Evolutionary conservation across 2,113 vertebrate species (phyloP).

Genomic region (Aepyceros melampus): DNA sequence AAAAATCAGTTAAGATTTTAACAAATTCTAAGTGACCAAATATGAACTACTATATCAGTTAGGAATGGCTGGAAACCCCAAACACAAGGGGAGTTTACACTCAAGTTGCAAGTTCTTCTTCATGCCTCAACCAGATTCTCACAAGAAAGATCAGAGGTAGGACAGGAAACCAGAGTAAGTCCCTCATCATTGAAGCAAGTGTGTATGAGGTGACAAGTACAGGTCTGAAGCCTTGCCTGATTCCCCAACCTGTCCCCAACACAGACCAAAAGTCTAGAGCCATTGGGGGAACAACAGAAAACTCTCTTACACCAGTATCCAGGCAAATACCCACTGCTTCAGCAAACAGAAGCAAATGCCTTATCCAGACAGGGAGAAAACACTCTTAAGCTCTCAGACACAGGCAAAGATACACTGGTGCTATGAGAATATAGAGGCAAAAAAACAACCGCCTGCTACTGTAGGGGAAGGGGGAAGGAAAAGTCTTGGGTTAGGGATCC

Average conservation of each 20-base stretch:
- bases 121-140: background rate
- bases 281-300: background rate
- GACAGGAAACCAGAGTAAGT: background rate
- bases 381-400: background rate
- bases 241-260: background rate
- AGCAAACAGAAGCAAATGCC: background rate
- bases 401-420: background rate
- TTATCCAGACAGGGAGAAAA: background rate
- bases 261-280: background rate
- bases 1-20: background rate
- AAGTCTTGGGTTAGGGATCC: background rate
- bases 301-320: background rate
- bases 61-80: background rate
- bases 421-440: background rate
- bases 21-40: background rate
- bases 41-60: background rate
- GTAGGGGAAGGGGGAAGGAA: background rate
- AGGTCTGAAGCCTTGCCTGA: background rate
- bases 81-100: background rate
- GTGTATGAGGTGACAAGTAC: background rate
- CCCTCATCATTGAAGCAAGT: background rate
- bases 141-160: background rate
- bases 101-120: background rate
- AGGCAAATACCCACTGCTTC: constrained; percentile 2
- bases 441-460: background rate